phyloP scores from a whole-genome alignment of 2,113 vertebrate species.

The Rhinolophus ferrumequinum region DNA sequence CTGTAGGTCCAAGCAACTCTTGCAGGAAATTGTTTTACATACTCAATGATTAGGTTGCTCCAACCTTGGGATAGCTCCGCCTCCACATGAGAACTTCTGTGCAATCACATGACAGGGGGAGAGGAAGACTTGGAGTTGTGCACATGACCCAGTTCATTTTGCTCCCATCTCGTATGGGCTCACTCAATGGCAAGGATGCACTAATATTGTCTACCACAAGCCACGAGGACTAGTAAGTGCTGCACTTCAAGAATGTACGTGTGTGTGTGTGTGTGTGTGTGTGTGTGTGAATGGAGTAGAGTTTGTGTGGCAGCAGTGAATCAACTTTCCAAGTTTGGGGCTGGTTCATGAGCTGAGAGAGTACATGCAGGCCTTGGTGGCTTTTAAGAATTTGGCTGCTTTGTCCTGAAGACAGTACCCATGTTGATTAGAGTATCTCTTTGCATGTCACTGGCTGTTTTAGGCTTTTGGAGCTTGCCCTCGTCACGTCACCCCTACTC shows the following conservation, averaged over 20 bases:
- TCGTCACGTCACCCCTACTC: background rate
- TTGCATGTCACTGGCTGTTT: background rate
- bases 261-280: background rate
- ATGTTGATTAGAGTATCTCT: background rate
- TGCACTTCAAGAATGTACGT: background rate
- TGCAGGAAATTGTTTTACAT: background rate
- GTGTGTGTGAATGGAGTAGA: background rate
- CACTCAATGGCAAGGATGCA: background rate
- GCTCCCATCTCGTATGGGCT: background rate
- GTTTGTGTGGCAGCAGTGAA: background rate
- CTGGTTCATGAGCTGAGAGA: background rate
- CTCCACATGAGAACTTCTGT: background rate
- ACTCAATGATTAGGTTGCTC: background rate
- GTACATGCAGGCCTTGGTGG: background rate
- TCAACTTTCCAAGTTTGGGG: background rate
- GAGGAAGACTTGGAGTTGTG: no score
- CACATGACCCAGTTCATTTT: background rate
- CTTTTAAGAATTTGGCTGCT: background rate
- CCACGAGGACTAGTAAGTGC: background rate
- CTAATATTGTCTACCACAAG: background rate
- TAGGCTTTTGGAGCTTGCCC: background rate
- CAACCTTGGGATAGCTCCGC: background rate
- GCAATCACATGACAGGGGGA: rapidly evolving
- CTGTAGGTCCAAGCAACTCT: background rate
- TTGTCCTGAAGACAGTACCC: background rate